These are phyloP conservation scores for Phoeniculus purpureus DNA, from an alignment of 2,797 vertebrate species.

Conservation along the genomic window DNA sequence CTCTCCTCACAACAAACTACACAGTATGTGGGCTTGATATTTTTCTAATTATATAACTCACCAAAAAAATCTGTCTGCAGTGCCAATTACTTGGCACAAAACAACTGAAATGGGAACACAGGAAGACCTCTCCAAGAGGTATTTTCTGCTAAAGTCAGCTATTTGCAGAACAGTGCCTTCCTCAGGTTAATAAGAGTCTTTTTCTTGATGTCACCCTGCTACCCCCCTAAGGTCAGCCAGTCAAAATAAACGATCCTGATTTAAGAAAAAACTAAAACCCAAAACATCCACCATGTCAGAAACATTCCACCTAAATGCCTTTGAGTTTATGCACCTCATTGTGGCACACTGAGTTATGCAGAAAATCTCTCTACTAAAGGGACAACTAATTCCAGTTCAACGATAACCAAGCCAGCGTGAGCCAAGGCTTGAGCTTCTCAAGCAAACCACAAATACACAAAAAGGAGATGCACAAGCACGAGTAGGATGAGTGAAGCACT, in stretches of 20 bases:
- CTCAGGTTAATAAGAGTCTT: slow-evolving; percentile 59
- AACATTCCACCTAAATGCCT: neutral
- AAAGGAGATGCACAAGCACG: neutral
- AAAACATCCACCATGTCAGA: slow-evolving; percentile 19
- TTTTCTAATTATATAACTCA: slow-evolving; percentile 54
- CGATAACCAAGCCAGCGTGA: neutral
- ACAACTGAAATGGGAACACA: slow-evolving; percentile 8
- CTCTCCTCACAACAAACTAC: slow-evolving; percentile 33
- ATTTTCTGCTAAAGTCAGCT: slow-evolving; percentile 64
- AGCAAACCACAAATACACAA: neutral
- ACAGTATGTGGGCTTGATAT: slow-evolving; percentile 35
- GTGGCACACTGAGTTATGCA: slow-evolving; percentile 19
- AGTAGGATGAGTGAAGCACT: neutral
- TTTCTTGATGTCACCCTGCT: slow-evolving; percentile 37
- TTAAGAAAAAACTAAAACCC: neutral
- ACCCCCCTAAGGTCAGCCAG: slow-evolving; percentile 42
- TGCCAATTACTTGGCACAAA: slow-evolving; percentile 58
- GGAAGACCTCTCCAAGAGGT: slow-evolving; percentile 21
- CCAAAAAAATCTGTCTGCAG: slow-evolving; percentile 4
- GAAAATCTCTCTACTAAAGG: neutral
- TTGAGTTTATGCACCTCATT: neutral
- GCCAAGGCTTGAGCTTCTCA: neutral
- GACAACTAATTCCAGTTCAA: slow-evolving; percentile 33
- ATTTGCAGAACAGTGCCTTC: slow-evolving; percentile 38
- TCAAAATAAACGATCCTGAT: slow-evolving; percentile 54